Base-by-base conservation (phyloP, 2,797 vertebrate species). In the Rhinella marina region DNA sequence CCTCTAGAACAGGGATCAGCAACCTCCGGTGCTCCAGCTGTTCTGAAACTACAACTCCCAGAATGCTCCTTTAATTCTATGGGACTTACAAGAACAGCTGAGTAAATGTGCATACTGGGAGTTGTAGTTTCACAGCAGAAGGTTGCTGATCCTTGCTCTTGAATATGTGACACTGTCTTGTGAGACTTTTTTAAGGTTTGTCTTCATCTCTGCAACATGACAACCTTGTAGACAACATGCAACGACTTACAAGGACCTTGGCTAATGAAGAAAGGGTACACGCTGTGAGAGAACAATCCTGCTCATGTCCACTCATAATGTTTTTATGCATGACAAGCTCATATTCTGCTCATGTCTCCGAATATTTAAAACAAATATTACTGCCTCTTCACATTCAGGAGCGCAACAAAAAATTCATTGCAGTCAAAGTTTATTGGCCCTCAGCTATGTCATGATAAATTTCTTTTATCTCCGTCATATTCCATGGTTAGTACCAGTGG, bases 341-440 rank as follows among this genome's bases (percentile, higher is more conserved):
- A 79, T 79, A 32, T 86, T 86, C 59, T 79, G 76, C 25, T 86
- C 75, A 66, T 86, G 75, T 66, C 54, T 52, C 52, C 27, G 76
- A 86, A 86, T 79, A 86, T 78, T 86, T 54, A 86, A 77, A 85
- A 85, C 70, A 85, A 85, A 64, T 85, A 85, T 85, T 76, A 85
- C 62, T 32, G 32, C 68, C 83, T 72, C 25, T 23, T 48, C 64
- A 57, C 50, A 56, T 86, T 79, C 72, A 84, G 48, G 48, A 70
- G 14, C 56, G 66, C 76, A 17, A 21, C 88, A 77, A 76, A 76
- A 83, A 86, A 86, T 78, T 82, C 81, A 86, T 86, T 86, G 80
- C 84, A 82, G 84, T 86, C 84, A 82, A 88, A 89, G 70, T 89
- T 89, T 86, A 89, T 86, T 77, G 80, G 84, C 62, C 86, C 68